Evolutionary conservation across 2,113 vertebrate species (phyloP).

Genomic region (Cnemophilus loriae): DNA sequence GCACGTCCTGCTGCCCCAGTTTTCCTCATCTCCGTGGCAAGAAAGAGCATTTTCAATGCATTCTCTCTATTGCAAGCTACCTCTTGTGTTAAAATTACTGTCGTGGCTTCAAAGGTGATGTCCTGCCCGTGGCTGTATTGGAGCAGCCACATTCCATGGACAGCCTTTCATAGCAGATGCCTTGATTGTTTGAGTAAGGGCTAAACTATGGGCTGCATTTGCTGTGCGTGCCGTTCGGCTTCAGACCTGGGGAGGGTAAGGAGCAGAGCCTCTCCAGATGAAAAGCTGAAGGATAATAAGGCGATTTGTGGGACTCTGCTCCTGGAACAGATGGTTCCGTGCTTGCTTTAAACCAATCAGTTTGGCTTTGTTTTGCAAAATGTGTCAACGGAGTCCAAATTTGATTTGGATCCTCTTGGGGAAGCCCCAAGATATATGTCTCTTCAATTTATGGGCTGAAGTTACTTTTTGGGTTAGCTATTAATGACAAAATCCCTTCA

Average conservation of each 20-base stretch:
- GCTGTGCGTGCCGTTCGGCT: neutral
- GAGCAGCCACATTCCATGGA: conserved; percentile 38
- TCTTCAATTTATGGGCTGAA: neutral
- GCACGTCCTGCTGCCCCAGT: neutral
- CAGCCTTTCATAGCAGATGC: conserved; percentile 27
- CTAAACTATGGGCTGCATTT: conserved; percentile 23
- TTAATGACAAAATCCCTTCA: neutral
- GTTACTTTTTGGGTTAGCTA: neutral
- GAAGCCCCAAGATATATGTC: neutral
- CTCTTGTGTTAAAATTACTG: neutral
- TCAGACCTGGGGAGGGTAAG: neutral
- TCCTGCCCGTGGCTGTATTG: conserved; percentile 17
- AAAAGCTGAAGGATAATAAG: neutral
- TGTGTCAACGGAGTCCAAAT: neutral
- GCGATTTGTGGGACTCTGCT: neutral
- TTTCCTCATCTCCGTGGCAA: neutral
- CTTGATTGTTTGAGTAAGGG: conserved; percentile 33
- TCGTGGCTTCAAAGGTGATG: conserved; percentile 36
- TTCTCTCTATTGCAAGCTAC: neutral
- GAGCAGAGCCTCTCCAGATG: neutral
- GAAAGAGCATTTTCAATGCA: conserved; percentile 17
- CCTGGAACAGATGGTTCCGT: neutral
- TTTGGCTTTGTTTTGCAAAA: neutral
- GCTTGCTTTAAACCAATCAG: neutral
- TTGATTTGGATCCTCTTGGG: neutral